These are phyloP conservation scores for Creontiades dilutus DNA, from an alignment of 2,888 invertebrate genomes.

Conservation along the genomic window DNA sequence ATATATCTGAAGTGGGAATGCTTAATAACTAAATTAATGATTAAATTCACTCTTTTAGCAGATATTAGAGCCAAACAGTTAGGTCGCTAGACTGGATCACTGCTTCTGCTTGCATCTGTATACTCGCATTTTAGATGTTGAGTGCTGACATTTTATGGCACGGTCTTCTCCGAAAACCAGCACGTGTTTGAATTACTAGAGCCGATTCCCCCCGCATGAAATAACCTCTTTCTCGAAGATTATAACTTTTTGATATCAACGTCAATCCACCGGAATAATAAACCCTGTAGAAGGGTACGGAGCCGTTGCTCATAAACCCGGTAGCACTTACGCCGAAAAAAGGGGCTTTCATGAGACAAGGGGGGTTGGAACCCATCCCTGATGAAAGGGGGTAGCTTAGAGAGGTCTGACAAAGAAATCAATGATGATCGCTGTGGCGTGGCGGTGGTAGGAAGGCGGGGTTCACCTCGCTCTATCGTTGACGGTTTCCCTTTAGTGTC, in stretches of 20 bases:
- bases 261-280: conserved; percentile 44
- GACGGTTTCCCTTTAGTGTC: conserved; percentile 53
- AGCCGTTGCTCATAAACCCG: conserved; percentile 45
- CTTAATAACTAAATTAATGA: no score
- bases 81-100: no score
- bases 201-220: neutral
- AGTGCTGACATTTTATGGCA: no score
- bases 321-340: conserved; percentile 47
- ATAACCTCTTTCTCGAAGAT: conserved; percentile 31
- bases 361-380: conserved; percentile 2
- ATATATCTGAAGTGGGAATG: no score
- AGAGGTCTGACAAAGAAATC: conserved; percentile 55
- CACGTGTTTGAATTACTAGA: conserved; percentile 23
- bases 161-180: neutral
- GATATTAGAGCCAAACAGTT: no score
- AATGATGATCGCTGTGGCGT: conserved; percentile 31
- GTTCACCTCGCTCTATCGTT: conserved; percentile 38
- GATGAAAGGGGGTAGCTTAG: conserved; percentile 40
- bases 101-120: no score
- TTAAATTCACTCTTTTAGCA: no score
- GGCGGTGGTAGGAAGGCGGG: neutral
- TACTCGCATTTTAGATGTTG: no score
- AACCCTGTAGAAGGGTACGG: neutral
- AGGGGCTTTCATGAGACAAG: conserved; percentile 33
- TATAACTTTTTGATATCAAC: conserved; percentile 52